phyloP scores from a whole-genome alignment of 1,140 invertebrate genomes.

The Sminthurides bifidus region DNA sequence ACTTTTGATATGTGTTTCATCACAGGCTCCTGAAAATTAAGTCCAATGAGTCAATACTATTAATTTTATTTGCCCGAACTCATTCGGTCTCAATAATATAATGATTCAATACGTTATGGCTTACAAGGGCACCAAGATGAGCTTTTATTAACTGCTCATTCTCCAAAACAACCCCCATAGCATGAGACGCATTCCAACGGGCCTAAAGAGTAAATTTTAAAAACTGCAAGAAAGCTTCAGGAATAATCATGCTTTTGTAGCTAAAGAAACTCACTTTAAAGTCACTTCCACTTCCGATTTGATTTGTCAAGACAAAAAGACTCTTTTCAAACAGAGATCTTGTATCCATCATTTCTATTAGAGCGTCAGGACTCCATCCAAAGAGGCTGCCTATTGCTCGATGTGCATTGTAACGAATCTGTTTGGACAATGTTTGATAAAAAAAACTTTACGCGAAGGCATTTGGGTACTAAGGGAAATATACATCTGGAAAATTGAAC shows the following conservation, averaged over 20 bases:
- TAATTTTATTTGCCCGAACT: neutral
- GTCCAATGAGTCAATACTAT: neutral
- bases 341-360: neutral
- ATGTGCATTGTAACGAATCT: slow-evolving; percentile 14
- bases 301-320: neutral
- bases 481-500: neutral
- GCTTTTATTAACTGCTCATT: neutral
- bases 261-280: slow-evolving; percentile 11
- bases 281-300: slow-evolving; percentile 8
- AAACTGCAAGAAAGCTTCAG: neutral
- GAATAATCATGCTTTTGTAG: neutral
- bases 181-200: slow-evolving; percentile 21
- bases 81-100: too few relatives aligned
- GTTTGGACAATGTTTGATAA: neutral
- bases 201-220: slow-evolving; percentile 1
- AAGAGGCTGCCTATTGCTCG: slow-evolving; percentile 1
- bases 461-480: neutral
- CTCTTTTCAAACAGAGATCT: neutral
- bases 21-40: neutral
- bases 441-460: neutral
- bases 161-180: slow-evolving; percentile 4
- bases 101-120: too few relatives aligned
- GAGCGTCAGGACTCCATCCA: neutral
- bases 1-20: slow-evolving; percentile 6
- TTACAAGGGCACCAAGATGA: slow-evolving; percentile 1